Percentiles rank a stretch among this genome's conserved stretches.
Conservation (phyloP, 1,140 invertebrate genomes). For the Platorchestia sp. region DNA sequence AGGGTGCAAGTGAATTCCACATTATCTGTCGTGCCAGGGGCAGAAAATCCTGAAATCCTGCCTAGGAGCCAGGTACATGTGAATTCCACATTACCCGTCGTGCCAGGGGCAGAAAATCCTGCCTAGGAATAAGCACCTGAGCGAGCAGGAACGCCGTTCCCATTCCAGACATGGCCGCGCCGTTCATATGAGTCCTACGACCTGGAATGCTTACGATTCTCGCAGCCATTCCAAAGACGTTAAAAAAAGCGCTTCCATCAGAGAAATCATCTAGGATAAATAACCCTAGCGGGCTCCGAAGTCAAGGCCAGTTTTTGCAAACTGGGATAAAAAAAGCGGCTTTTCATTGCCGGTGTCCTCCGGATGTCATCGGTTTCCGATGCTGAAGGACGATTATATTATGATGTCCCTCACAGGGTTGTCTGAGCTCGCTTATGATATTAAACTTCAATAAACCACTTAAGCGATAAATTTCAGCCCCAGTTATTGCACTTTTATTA, state of each 20-base stretch:
- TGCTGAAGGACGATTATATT: background rate
- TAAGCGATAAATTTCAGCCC: background rate
- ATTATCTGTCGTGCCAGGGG: background rate
- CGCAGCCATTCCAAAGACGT: background rate
- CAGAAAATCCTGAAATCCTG: background rate
- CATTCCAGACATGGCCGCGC: background rate
- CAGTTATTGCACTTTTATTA: background rate
- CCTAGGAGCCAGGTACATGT: background rate
- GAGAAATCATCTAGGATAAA: constrained; percentile 9
- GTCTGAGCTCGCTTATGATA: background rate
- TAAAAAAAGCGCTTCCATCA: background rate
- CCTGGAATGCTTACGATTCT: background rate
- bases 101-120: background rate
- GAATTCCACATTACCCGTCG: background rate
- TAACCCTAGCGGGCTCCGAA: background rate
- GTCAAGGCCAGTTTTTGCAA: background rate
- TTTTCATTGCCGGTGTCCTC: background rate
- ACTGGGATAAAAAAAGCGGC: background rate
- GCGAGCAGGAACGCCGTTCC: background rate
- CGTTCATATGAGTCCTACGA: background rate
- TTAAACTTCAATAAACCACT: background rate
- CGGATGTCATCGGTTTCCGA: background rate
- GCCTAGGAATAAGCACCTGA: background rate
- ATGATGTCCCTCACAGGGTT: background rate
- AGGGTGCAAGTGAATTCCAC: background rate